Conservation (phyloP, 2,888 invertebrate species). For the Griposia aprilina region DNA sequence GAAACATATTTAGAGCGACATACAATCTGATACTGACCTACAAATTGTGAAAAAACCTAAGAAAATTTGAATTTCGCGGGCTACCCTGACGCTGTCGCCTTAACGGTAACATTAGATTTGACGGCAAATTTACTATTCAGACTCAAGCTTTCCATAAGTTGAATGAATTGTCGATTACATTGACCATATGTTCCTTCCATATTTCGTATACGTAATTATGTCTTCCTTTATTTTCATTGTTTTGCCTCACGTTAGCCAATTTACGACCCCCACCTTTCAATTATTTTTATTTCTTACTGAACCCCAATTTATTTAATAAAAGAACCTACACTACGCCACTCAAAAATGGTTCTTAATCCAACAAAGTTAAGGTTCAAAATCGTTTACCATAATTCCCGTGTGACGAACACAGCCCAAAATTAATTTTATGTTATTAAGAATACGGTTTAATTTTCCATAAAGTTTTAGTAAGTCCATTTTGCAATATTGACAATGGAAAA, state of each 20-base stretch:
- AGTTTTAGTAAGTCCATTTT: conserved; percentile 68
- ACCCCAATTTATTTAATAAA: conserved; percentile 33
- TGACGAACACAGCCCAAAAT: background rate
- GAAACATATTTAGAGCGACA: no score
- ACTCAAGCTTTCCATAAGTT: background rate
- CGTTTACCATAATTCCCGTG: background rate
- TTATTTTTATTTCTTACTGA: conserved; percentile 28
- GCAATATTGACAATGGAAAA: conserved; percentile 68
- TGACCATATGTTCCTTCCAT: background rate
- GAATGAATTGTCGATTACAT: background rate
- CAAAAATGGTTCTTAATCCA: background rate
- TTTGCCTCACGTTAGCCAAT: conserved; percentile 20
- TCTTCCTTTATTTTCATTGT: conserved; percentile 14
- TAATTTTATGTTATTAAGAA: fast-evolving
- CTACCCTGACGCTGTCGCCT: no score
- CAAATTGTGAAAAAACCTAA: no score
- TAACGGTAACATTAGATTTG: background rate
- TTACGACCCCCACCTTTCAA: conserved; percentile 14
- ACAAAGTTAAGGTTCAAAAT: background rate
- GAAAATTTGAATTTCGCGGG: no score
- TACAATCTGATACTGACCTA: no score
- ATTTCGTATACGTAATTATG: background rate
- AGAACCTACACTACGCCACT: background rate
- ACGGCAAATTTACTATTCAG: background rate
- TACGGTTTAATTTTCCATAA: conserved; percentile 12